These are phyloP conservation scores for Clavelina lepadiformis DNA, from an alignment of 23 tunicate species.

Conservation along the genomic window DNA sequence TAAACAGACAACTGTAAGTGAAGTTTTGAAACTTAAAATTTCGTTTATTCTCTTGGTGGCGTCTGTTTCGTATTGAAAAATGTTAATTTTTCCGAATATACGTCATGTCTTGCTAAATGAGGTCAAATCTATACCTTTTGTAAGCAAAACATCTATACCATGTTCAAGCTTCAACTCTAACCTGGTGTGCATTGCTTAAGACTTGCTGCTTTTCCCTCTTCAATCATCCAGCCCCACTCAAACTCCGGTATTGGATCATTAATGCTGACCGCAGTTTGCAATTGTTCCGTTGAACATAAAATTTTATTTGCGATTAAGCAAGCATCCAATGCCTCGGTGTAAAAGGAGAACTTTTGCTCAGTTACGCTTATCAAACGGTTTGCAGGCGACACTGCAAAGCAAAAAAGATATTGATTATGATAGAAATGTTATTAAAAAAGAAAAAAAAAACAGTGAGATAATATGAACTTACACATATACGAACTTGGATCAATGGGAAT, in stretches of 20 bases:
- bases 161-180: too few relatives aligned
- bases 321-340: constrained; percentile 55
- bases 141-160: not conserved
- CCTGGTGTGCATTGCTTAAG: constrained; percentile 75
- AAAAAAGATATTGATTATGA: too few relatives aligned
- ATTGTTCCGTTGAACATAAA: constrained; percentile 39
- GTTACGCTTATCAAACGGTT: constrained; percentile 51
- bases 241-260: constrained; percentile 44
- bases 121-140: not conserved
- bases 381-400: constrained; percentile 20
- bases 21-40: too few relatives aligned
- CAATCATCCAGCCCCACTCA: constrained; percentile 84
- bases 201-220: constrained; percentile 58
- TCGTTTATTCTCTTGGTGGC: too few relatives aligned
- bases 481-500: too few relatives aligned
- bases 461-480: too few relatives aligned
- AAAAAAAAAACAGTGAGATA: too few relatives aligned
- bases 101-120: too few relatives aligned
- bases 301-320: constrained; percentile 30
- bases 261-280: constrained; percentile 40
- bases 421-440: too few relatives aligned
- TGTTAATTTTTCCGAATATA: too few relatives aligned
- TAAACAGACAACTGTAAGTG: too few relatives aligned
- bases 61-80: too few relatives aligned
- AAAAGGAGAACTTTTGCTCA: constrained; percentile 16